Conservation (phyloP, 2,888 invertebrate genomes). For the Phania funesta region DNA sequence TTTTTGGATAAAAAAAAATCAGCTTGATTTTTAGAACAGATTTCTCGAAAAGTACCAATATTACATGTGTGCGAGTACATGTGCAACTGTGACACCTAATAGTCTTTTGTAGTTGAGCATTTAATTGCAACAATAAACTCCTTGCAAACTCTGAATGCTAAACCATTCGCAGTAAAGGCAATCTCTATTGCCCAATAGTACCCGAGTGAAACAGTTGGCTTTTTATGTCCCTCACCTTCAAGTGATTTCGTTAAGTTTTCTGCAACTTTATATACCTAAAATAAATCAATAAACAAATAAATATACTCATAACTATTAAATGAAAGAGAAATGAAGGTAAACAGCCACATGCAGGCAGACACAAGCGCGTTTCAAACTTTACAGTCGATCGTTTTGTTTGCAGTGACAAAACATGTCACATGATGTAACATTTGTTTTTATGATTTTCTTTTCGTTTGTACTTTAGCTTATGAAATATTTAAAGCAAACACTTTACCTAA, state of each 20-base stretch:
- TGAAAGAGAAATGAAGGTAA: slow-evolving; percentile 10
- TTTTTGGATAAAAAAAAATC: too few relatives aligned
- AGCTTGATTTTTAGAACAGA: too few relatives aligned
- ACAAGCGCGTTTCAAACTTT: too few relatives aligned
- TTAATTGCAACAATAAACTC: neutral
- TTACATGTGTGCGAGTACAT: too few relatives aligned
- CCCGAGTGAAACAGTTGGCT: slow-evolving; percentile 6
- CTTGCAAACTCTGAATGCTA: neutral
- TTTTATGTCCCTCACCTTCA: slow-evolving; percentile 5
- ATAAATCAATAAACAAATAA: neutral
- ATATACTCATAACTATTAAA: neutral
- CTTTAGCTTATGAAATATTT: slow-evolving; percentile 32
- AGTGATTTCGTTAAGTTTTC: slow-evolving; percentile 9
- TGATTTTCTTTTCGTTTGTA: neutral
- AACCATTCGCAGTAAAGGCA: too few relatives aligned
- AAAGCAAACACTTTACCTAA: slow-evolving; percentile 10
- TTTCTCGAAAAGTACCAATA: too few relatives aligned
- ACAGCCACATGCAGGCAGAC: too few relatives aligned
- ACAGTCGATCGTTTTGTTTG: neutral
- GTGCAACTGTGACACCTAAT: too few relatives aligned
- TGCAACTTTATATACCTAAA: neutral
- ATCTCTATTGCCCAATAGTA: too few relatives aligned
- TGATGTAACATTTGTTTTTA: slow-evolving; percentile 35
- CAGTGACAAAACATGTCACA: neutral
- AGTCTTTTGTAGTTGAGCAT: too few relatives aligned